phyloP scores from a whole-genome alignment of 2,888 invertebrate species.

The Trachelus troglodyta region DNA sequence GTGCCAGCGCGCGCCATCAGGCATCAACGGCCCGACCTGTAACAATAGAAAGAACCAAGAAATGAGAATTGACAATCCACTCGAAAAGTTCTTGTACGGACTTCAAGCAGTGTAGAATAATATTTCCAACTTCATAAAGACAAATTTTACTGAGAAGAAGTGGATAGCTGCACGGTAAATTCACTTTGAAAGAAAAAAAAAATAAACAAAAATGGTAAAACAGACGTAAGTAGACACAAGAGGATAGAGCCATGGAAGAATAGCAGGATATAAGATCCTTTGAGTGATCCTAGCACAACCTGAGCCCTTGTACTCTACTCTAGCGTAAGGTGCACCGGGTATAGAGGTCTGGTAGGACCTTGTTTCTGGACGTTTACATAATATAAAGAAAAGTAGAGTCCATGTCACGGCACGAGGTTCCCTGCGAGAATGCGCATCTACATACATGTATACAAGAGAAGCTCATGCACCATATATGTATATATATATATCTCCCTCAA shows the following conservation, averaged over 20 bases:
- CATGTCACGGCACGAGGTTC: neutral
- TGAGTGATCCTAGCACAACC: neutral
- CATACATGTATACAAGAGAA: neutral
- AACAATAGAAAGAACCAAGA: conserved; percentile 51
- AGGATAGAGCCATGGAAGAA: neutral
- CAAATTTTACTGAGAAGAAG: neutral
- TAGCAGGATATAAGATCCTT: neutral
- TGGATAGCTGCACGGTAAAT: neutral
- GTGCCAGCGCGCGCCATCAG: conserved; percentile 82
- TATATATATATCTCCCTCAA: conserved; percentile 26
- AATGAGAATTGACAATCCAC: conserved; percentile 5
- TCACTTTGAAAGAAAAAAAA: neutral
- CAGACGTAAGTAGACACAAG: neutral
- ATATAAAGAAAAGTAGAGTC: neutral
- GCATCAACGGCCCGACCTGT: conserved; percentile 71
- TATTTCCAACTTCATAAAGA: neutral
- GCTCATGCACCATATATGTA: conserved; percentile 31
- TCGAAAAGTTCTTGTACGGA: neutral
- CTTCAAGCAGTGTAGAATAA: neutral
- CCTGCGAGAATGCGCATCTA: neutral
- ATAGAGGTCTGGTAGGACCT: neutral
- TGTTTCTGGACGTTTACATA: neutral
- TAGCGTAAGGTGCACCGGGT: neutral
- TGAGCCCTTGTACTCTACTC: neutral
- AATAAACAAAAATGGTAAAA: neutral